Evolutionary conservation across 2,888 invertebrate genomes (phyloP).

Genomic region (Hipparchia semele): DNA sequence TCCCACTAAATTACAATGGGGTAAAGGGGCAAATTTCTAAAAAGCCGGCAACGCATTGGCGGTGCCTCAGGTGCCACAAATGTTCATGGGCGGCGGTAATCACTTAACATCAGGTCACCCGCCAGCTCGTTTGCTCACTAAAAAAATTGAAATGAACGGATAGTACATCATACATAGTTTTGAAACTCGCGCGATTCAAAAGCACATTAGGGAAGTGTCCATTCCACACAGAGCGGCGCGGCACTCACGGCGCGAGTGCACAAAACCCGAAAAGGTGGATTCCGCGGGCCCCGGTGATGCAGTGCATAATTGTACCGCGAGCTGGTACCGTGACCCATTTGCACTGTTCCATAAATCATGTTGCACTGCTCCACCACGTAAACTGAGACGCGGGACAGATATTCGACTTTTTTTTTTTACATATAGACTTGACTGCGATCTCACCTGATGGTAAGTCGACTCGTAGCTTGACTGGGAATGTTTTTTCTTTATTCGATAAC

Average conservation of each 20-base stretch:
- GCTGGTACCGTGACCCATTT: slow-evolving; percentile 77
- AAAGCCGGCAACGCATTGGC: no score
- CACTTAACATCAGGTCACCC: no score
- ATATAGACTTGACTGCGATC: no score
- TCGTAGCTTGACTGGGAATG: no score
- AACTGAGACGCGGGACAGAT: slow-evolving; percentile 44
- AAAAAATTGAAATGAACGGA: no score
- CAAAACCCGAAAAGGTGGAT: slow-evolving; percentile 33
- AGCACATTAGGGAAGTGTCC: slow-evolving; percentile 26
- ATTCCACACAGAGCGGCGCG: slow-evolving; percentile 7
- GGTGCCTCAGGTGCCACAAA: no score
- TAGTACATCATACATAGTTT: background rate
- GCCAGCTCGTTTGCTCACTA: no score
- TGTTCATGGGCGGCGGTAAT: no score
- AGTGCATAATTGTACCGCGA: slow-evolving; percentile 63
- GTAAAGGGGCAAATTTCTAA: no score
- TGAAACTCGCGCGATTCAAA: background rate
- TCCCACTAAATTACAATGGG: no score
- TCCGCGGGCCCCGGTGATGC: slow-evolving; percentile 32
- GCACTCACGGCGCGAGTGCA: slow-evolving; percentile 19
- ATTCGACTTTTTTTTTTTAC: background rate
- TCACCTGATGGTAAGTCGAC: no score
- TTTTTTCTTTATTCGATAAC: no score
- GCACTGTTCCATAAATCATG: slow-evolving; percentile 76
- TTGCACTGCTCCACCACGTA: slow-evolving; percentile 44